Percentiles rank a stretch among this genome's conserved stretches.
phyloP scores from a whole-genome alignment of 2,797 vertebrate genomes.

The Sebastes cheni region DNA sequence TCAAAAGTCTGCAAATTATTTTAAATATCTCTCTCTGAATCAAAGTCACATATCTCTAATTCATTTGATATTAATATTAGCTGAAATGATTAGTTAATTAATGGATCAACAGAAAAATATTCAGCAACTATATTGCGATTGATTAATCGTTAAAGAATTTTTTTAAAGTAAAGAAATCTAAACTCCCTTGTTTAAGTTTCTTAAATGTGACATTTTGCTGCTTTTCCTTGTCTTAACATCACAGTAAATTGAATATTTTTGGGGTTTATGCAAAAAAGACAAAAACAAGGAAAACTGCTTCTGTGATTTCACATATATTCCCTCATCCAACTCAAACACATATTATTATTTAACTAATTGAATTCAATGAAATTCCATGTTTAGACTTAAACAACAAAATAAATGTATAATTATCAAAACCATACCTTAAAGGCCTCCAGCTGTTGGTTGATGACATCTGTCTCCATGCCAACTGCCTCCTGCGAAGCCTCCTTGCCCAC shows the following conservation, averaged over 20 bases:
- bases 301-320: not conserved
- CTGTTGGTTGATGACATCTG: conserved; percentile 94
- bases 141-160: not conserved
- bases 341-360: not conserved
- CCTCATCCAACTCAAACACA: not conserved
- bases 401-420: not conserved
- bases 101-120: no score
- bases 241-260: not conserved
- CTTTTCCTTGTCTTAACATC: not conserved
- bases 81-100: not conserved
- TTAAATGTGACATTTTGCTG: not conserved
- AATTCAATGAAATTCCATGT: not conserved
- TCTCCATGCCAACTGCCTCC: conserved; percentile 95
- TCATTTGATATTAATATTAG: not conserved
- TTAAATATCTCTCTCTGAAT: not conserved
- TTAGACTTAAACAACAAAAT: not conserved
- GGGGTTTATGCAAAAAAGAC: not conserved
- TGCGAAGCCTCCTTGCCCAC: conserved; percentile 92
- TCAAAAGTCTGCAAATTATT: not conserved
- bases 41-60: not conserved
- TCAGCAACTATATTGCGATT: not conserved
- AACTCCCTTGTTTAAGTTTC: not conserved
- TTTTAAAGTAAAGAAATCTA: not conserved
- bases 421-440: conserved; percentile 94
- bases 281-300: not conserved